Conservation (phyloP, 1,140 invertebrate species). For the Drosophila nasuta region DNA sequence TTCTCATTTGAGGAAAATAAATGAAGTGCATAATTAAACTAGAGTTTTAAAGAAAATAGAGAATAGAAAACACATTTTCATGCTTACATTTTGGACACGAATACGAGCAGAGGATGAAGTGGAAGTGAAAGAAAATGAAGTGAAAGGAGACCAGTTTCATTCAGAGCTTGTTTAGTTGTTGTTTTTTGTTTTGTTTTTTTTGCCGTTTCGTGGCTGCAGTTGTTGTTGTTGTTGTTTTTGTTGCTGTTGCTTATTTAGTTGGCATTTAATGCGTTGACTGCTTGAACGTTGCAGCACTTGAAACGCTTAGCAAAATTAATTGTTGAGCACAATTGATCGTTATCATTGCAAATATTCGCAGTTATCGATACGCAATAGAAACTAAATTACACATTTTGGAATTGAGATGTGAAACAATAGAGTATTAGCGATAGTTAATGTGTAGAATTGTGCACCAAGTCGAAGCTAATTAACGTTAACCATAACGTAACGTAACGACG, state of each 20-base stretch:
- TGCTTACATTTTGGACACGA: slow-evolving; percentile 19
- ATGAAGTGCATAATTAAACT: slow-evolving; percentile 21
- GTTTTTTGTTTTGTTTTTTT: background rate
- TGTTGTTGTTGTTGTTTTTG: background rate
- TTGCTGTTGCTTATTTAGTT: slow-evolving; percentile 11
- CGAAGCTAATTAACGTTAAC: slow-evolving; percentile 19
- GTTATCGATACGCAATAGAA: background rate
- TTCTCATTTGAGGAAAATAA: slow-evolving; percentile 11
- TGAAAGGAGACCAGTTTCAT: slow-evolving; percentile 13
- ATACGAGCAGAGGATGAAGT: slow-evolving; percentile 8
- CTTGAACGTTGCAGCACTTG: slow-evolving; percentile 10
- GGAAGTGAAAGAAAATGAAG: slow-evolving; percentile 9
- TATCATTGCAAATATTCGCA: background rate
- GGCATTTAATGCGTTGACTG: slow-evolving; percentile 9
- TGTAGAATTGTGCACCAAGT: background rate
- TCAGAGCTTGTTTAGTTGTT: slow-evolving; percentile 14
- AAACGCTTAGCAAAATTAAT: slow-evolving; percentile 3
- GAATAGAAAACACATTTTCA: slow-evolving; percentile 20
- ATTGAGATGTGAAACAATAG: background rate
- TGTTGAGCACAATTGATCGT: slow-evolving; percentile 16
- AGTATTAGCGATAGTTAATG: background rate
- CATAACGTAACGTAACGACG: slow-evolving; percentile 35
- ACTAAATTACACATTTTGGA: background rate
- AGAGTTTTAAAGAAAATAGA: slow-evolving; percentile 8
- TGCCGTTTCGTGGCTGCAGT: background rate